Evolutionary conservation across 2,888 invertebrate genomes (phyloP), one percentile per base, ranked within the genome.

Genomic region (Ennomos fuscantarius): DNA sequence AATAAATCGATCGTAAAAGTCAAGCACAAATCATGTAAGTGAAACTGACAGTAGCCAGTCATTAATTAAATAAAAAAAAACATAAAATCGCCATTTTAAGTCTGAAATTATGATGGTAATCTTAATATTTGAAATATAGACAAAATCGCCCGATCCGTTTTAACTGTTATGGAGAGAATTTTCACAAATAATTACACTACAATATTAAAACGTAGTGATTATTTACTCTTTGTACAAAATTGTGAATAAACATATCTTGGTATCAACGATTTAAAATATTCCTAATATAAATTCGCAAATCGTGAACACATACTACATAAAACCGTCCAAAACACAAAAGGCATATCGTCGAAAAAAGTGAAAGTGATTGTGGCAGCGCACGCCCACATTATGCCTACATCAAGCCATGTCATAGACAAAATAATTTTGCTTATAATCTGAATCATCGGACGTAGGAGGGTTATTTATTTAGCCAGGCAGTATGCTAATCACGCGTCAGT

Each of bases 331-430:
- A 86, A 85, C 85, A 90, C 90, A 90, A 90, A 89, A 88, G 89
- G 84, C 84, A 80, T 86, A 86, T 84, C 82, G 84, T 87, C 87
- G 83, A 88, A 88, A 88, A 89, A 90, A 91, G 90, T 89, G 91
- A 91, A 91, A 92, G 91, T 82, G 68, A 60, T 66, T 69, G 68
- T 64, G 65, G 55, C 70, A 61, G 72, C 74, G 66, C 75, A 69
- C 78, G 71, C 69, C 58, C 69, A 69, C 75, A 69, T 66, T 43
- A 47, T 61, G 60, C 62, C 52, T 63, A 56, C 51, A 42, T 49
- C 13, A 44, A 34, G 53, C 49, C 56, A 49, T 40, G 44, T 50
- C 57, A 56, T 54, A 65, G 53, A 63, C 60, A 60, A 62, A 56
- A 51, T 52, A 56, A 54, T 43, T 56, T 56, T 54, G 48, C 41